A percentile compares a stretch with the other conserved stretches of the same genome.
Evolutionary conservation across 2,888 invertebrate genomes (phyloP).

Genomic region (Ditula angustiorana): DNA sequence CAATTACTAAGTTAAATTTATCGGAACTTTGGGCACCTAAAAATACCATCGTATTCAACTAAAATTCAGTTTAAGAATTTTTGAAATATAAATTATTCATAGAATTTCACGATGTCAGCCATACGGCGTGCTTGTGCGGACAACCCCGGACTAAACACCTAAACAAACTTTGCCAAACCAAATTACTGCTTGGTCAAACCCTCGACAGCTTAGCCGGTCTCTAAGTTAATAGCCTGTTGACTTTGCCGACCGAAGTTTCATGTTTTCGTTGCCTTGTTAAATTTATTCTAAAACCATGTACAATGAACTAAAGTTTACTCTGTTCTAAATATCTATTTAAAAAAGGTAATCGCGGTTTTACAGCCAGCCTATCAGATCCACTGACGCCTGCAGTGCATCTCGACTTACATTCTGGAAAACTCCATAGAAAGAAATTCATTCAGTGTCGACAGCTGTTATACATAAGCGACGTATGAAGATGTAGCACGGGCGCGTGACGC

Average conservation of each 20-base stretch:
- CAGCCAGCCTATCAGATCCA: too few species aligned
- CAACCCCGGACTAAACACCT: constrained; percentile 25
- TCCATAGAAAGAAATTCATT: not conserved
- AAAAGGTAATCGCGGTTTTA: too few species aligned
- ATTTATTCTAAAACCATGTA: constrained; percentile 1
- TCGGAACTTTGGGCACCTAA: not conserved
- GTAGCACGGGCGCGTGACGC: not conserved
- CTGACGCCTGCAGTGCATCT: not conserved
- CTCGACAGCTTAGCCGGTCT: constrained; percentile 21
- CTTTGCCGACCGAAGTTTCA: constrained; percentile 19
- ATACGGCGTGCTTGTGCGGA: constrained; percentile 8
- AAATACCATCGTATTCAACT: not conserved
- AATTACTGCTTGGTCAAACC: constrained; percentile 37
- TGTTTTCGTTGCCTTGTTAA: constrained; percentile 20
- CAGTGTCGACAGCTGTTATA: too few species aligned
- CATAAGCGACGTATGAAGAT: too few species aligned
- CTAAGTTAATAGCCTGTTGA: constrained; percentile 33
- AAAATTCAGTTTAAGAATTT: not conserved
- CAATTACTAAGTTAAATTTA: not conserved
- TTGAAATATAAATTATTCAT: constrained; percentile 22
- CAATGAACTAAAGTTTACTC: not conserved
- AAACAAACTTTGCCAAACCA: constrained; percentile 39
- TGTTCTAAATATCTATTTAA: too few species aligned
- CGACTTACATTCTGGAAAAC: not conserved
- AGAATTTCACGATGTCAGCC: not conserved